Conservation (phyloP, 2,797 vertebrate genomes). For the Xerus rutilus region DNA sequence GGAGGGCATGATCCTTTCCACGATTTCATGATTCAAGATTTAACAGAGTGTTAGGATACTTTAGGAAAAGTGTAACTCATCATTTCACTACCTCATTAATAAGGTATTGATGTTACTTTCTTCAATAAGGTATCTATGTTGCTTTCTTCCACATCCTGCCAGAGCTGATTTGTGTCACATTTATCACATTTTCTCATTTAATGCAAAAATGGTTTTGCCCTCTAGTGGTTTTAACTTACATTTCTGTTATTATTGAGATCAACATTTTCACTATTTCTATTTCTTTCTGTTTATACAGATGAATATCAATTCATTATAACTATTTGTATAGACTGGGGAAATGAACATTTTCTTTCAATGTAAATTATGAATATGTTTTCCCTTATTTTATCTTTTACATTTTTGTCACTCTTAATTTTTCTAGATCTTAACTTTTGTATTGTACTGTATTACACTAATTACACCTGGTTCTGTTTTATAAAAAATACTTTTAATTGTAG, state of each 20-base stretch:
- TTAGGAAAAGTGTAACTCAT: neutral
- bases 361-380: neutral
- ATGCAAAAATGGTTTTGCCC: neutral
- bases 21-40: neutral
- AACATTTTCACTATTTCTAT: constrained; percentile 1
- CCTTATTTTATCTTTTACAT: constrained; percentile 30
- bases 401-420: neutral
- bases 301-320: neutral
- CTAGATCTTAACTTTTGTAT: neutral
- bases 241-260: constrained; percentile 37
- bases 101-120: neutral
- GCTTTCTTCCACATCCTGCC: neutral
- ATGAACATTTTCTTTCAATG: constrained; percentile 13
- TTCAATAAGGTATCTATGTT: neutral
- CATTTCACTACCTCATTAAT: neutral
- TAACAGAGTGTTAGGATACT: neutral
- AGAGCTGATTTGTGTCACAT: neutral
- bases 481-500: no score
- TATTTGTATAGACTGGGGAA: neutral
- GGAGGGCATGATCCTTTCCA: neutral
- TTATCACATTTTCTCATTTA: neutral
- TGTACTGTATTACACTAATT: neutral
- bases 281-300: constrained; percentile 24
- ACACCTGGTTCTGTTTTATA: no score
- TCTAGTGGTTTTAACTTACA: neutral